Evolutionary conservation across 2,113 vertebrate genomes (phyloP).

Genomic region (Cettia cetti): DNA sequence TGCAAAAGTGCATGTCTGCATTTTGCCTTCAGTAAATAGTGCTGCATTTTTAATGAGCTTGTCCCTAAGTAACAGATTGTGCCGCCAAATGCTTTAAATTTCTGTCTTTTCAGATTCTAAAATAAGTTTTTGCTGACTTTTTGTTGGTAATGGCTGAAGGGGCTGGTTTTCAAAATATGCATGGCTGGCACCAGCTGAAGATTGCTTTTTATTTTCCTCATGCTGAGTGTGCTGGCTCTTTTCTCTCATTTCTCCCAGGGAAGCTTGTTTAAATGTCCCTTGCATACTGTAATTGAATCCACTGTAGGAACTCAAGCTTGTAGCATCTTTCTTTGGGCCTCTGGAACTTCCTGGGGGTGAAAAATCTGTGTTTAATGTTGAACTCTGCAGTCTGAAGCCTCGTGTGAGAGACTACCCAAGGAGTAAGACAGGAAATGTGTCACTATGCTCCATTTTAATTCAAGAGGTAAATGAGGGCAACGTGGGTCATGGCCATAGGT

Average conservation of each 20-base stretch:
- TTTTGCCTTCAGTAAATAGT: slow-evolving; percentile 46
- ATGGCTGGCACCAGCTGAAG: slow-evolving; percentile 16
- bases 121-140: slow-evolving; percentile 61
- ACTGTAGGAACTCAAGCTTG: neutral
- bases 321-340: slow-evolving; percentile 25
- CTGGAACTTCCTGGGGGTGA: slow-evolving; percentile 25
- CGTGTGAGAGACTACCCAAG: neutral
- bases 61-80: slow-evolving; percentile 15
- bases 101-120: slow-evolving; percentile 38
- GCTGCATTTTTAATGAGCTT: slow-evolving; percentile 38
- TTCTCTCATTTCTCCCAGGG: slow-evolving; percentile 18
- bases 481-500: neutral
- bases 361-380: slow-evolving; percentile 30
- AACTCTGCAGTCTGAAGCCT: neutral
- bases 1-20: slow-evolving; percentile 40
- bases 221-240: slow-evolving; percentile 17
- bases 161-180: slow-evolving; percentile 47
- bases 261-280: slow-evolving; percentile 23
- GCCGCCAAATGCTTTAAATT: slow-evolving; percentile 5
- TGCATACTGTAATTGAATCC: slow-evolving; percentile 7
- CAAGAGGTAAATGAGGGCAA: neutral
- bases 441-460: neutral
- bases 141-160: slow-evolving; percentile 34
- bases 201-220: slow-evolving; percentile 30
- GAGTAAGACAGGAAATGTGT: neutral